A percentile compares a stretch with the other conserved stretches of the same genome.
These are phyloP conservation scores for Brachymystax lenok DNA, from an alignment of 2,797 vertebrate genomes.

Conservation along the genomic window DNA sequence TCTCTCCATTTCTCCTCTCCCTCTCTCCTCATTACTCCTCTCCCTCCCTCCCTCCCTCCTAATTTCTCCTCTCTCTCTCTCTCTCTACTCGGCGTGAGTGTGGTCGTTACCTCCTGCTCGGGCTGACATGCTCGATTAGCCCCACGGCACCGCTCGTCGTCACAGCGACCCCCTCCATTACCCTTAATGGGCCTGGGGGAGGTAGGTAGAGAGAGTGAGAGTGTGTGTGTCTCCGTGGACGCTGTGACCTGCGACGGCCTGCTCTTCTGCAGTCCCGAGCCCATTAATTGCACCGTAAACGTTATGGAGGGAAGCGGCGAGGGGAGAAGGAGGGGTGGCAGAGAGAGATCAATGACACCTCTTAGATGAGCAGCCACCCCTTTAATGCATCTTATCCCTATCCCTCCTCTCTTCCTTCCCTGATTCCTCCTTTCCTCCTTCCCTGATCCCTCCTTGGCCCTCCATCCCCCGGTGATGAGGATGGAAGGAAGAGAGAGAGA, in stretches of 20 bases:
- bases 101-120: slow-evolving; percentile 8
- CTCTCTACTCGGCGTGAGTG: slow-evolving; percentile 3
- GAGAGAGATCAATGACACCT: slow-evolving; percentile 3
- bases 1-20: neutral
- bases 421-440: neutral
- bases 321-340: neutral
- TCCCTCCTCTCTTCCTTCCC: neutral
- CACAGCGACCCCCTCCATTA: slow-evolving; percentile 28
- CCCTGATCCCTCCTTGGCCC: neutral
- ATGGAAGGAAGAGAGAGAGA: neutral
- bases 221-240: neutral
- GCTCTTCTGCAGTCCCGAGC: slow-evolving; percentile 11
- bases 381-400: slow-evolving; percentile 3
- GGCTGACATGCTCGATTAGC: slow-evolving; percentile 32
- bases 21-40: neutral
- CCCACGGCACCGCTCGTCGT: slow-evolving; percentile 14
- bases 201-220: neutral
- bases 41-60: no score
- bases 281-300: slow-evolving; percentile 50
- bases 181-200: slow-evolving; percentile 42
- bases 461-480: neutral
- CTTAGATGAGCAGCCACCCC: neutral
- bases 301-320: neutral
- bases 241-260: slow-evolving; percentile 7
- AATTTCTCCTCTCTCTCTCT: neutral